Evolutionary conservation across 1,140 invertebrate genomes (phyloP), one percentile per base, ranked within the genome.

Genomic region (Nylanderia fulva): DNA sequence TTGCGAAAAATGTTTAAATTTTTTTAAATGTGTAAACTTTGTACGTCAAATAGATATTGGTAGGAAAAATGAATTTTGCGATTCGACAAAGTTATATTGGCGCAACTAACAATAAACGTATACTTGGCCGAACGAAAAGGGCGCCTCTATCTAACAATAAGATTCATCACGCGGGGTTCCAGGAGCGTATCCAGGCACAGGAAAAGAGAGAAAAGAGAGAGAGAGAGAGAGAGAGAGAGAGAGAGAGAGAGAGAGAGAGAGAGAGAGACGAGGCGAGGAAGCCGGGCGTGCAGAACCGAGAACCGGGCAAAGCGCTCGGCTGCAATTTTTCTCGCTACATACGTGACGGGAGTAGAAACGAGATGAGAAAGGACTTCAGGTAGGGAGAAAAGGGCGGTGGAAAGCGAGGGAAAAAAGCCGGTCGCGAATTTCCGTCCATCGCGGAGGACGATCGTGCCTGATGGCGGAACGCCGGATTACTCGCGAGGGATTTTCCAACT

Each of bases 281-380:
- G 90, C 83, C 91, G 90, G 90, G 91, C 94, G 94, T 94, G 94
- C 94, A 95, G 93, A 94, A 95, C 94, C 75, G 91, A 90, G 93
- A 93, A 94, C 92, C 91, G 91, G 91, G 94, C 93, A 94, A 95
- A 94, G 94, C 93, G 94, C 94, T 94, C 92, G 92, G 91, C 94
- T 95, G 94, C 94, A 95, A 95, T 95, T 95, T 95, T 95, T 95
- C 93, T 95, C 94, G 94, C 94, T 92, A 95, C 92, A 94, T 94
- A 95, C 94, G 94, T 95, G 94, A 95, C 94, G 90, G 82, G 94
- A 93, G 94, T 95, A 89, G 90, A 92, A 94, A 94, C 92, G 91
- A 93, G 92, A 45, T 77, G 87, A 85, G 88, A 89, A 91, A 90
- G 87, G 79, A 85, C 84, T n/a, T n/a, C 80, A 84, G 64, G 29